Base-by-base conservation (phyloP, 2,797 vertebrate genomes). In the Capromys pilorides region DNA sequence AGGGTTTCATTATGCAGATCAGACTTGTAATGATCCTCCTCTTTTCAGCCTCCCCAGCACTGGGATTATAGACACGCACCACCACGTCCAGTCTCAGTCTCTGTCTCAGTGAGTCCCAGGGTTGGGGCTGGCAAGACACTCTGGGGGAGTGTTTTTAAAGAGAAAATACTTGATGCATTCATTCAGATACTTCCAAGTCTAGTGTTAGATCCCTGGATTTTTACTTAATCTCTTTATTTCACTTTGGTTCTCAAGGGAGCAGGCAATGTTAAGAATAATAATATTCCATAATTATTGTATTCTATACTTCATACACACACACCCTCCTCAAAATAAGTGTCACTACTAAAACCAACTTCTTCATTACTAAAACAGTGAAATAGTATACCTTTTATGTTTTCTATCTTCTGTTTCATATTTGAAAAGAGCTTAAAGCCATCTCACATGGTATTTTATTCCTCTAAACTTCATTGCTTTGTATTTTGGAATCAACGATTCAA, bases 291-390 rank as follows among this genome's bases (percentile, higher is more conserved):
- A 64, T 61, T 28, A 78, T 78, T 49, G 28, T 54, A 5, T 31
- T 36, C 19, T 31, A 59, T 22, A 28, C 73, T 19, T 79, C 14
- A 39, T n/a, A n/a, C 24, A 66, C 0, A 28, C 0, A 33, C 49
- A 62, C 4, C 19, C 45, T 89, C 80, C 49, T 85, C 54, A 45
- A 36, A 71, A 64, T 89, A 82, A 45, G 13, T 64, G 12, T 1
- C 57, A 41, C 28, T 49, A 39, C 49, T 78, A 54, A 86, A 54
- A 31, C 5, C 57, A 81, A 21, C 61, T 61, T 19, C 82, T 24
- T 83, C 22, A 71, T 78, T 45, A 33, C 54, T 90, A 64, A 86
- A 81, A 82, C 22, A 96, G 71, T 73, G 39, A 82, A 69, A 39
- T 54, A 41, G 61, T 91, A 66, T 82, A 2, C 18, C 10, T 71